Evolutionary conservation across 92 coral and sea anemone genomes (phyloP).

Genomic region (Palythoa heliodiscus): DNA sequence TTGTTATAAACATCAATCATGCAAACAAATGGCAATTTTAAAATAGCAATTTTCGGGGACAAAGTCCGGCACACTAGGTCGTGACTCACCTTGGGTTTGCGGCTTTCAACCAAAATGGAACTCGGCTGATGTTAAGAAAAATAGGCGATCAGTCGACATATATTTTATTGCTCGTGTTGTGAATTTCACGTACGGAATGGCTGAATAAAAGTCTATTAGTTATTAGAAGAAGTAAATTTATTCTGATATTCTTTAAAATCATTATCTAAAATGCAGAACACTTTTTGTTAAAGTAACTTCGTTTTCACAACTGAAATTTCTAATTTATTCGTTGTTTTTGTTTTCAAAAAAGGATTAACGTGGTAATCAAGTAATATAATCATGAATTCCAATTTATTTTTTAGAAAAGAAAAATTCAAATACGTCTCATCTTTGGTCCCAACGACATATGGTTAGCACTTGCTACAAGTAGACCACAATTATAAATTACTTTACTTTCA

Average conservation of each 20-base stretch:
- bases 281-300: not conserved
- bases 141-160: too few species aligned
- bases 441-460: not conserved
- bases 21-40: slow-evolving; percentile 26
- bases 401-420: not conserved
- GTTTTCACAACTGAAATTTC: not conserved
- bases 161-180: not conserved
- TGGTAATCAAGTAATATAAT: not conserved
- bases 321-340: not conserved
- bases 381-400: not conserved
- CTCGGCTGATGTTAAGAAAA: not conserved
- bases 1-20: not conserved
- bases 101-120: not conserved
- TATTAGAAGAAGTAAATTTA: not conserved
- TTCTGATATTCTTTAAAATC: not conserved
- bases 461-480: not conserved
- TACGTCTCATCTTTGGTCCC: not conserved
- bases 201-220: not conserved
- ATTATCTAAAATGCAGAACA: not conserved
- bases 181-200: not conserved
- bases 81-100: not conserved
- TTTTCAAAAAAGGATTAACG: not conserved
- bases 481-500: not conserved
- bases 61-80: slow-evolving; percentile 15
- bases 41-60: slow-evolving; percentile 6